Percentiles rank a stretch among this genome's conserved stretches.
Evolutionary conservation across 2,888 invertebrate species (phyloP).

Genomic region (Physocephala rufipes): DNA sequence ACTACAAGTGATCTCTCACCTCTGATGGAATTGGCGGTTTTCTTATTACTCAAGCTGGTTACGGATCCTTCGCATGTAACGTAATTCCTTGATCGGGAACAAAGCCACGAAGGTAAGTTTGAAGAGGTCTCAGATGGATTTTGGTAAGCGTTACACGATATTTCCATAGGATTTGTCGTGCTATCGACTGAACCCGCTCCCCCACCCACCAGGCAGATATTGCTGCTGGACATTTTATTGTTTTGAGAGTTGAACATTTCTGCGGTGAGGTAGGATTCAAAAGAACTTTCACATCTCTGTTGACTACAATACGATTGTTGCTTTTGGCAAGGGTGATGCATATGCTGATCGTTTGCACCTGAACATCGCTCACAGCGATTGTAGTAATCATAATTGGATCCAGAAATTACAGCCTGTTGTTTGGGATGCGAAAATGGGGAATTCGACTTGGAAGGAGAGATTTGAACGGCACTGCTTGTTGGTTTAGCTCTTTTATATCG

Average conservation of each 20-base stretch:
- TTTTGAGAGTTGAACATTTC: background rate
- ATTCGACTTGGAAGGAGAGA: no score
- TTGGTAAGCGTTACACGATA: conserved; percentile 21
- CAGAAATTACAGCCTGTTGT: no score
- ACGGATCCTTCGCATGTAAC: conserved; percentile 45
- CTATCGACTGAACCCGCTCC: conserved; percentile 51
- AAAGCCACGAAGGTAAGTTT: conserved; percentile 33
- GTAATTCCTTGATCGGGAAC: conserved; percentile 44
- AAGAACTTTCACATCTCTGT: background rate
- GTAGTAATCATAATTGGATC: background rate
- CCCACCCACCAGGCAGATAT: background rate
- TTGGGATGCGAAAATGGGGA: no score
- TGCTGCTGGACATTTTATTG: conserved; percentile 9
- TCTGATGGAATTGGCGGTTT: conserved; percentile 55
- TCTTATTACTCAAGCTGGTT: conserved; percentile 50
- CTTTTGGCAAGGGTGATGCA: background rate
- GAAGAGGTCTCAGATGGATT: conserved; percentile 1
- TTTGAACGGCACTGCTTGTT: no score
- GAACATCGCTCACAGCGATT: conserved; percentile 23
- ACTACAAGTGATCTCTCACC: conserved; percentile 43
- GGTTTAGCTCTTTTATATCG: no score
- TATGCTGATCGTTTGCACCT: conserved; percentile 31
- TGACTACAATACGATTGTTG: background rate
- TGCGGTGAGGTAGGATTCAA: background rate
- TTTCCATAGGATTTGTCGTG: conserved; percentile 51